A percentile compares a stretch with the other conserved stretches of the same genome.
These are phyloP conservation scores for Pecten maximus DNA, from an alignment of 2,888 invertebrate species.

Conservation along the genomic window DNA sequence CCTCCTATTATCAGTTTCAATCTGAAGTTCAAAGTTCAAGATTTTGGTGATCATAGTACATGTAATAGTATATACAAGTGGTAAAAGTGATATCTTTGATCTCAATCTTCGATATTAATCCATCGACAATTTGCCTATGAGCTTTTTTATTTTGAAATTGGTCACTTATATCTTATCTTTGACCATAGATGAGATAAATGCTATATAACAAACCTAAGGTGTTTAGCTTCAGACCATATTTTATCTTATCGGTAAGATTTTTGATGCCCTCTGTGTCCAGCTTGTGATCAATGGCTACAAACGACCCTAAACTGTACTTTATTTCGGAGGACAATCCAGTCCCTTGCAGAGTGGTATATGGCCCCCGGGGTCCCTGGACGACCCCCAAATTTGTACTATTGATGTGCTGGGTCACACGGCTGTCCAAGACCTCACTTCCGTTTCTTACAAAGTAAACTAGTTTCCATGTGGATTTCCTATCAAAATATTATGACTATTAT, in stretches of 20 bases:
- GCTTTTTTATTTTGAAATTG: no score
- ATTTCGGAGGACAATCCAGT: constrained; percentile 40
- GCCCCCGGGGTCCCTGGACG: constrained; percentile 55
- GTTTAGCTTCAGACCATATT: not conserved
- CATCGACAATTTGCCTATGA: no score
- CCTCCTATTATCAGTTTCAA: no score
- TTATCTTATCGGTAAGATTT: constrained; percentile 35
- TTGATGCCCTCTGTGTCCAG: constrained; percentile 52
- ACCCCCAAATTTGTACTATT: constrained; percentile 45
- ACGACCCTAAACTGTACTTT: constrained; percentile 56
- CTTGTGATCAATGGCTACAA: constrained; percentile 58
- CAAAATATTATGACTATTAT: no score
- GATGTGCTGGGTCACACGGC: constrained; percentile 54
- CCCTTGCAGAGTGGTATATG: constrained; percentile 36
- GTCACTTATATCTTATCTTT: no score
- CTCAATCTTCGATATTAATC: no score
- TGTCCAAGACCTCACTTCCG: constrained; percentile 54
- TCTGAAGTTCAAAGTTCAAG: no score
- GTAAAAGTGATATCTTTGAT: no score
- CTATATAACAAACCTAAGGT: not conserved
- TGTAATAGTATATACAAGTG: no score
- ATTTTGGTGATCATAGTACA: no score
- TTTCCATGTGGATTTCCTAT: constrained; percentile 63
- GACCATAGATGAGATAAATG: no score
- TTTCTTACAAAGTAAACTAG: constrained; percentile 61